Evolutionary conservation across 2,113 vertebrate genomes (phyloP).

Genomic region (Ascaphus truei): DNA sequence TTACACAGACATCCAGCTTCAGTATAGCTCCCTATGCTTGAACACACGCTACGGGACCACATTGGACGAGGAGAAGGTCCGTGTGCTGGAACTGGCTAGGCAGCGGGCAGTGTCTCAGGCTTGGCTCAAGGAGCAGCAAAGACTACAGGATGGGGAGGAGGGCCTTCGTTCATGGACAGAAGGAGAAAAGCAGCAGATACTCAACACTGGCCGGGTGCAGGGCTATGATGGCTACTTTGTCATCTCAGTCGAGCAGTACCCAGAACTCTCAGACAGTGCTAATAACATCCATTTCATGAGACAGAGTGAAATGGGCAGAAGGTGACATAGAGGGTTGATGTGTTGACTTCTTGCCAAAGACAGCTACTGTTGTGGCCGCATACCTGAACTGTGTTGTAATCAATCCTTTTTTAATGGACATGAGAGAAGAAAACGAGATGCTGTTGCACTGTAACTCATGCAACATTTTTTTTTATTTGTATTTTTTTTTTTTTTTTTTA

Average conservation of each 20-base stretch:
- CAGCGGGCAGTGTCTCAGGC: constrained; percentile 82
- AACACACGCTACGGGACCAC: constrained; percentile 91
- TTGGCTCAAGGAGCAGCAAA: constrained; percentile 87
- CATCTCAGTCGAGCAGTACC: constrained; percentile 92
- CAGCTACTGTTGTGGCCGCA: constrained; percentile 88
- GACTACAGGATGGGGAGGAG: constrained; percentile 92
- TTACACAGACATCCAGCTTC: constrained; percentile 91
- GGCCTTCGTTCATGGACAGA: constrained; percentile 91
- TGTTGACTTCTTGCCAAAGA: constrained; percentile 96
- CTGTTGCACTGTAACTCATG: constrained; percentile 80
- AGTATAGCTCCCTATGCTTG: constrained; percentile 74
- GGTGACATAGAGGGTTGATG: constrained; percentile 85
- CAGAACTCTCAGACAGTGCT: constrained; percentile 93
- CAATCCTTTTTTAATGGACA: constrained; percentile 63
- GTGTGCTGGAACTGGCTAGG: constrained; percentile 84
- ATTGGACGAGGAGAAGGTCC: constrained; percentile 85
- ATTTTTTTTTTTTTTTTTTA: constrained; percentile 45
- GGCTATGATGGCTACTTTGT: constrained; percentile 94
- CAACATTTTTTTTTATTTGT: constrained; percentile 67
- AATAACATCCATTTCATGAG: constrained; percentile 98
- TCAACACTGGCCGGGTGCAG: constrained; percentile 83
- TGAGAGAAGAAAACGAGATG: constrained; percentile 53
- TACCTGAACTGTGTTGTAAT: constrained; percentile 79
- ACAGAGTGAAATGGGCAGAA: constrained; percentile 98
- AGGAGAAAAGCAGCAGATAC: constrained; percentile 89